These are phyloP conservation scores for Drosophila incognita DNA, from an alignment of 2,888 invertebrate species.

Conservation along the genomic window DNA sequence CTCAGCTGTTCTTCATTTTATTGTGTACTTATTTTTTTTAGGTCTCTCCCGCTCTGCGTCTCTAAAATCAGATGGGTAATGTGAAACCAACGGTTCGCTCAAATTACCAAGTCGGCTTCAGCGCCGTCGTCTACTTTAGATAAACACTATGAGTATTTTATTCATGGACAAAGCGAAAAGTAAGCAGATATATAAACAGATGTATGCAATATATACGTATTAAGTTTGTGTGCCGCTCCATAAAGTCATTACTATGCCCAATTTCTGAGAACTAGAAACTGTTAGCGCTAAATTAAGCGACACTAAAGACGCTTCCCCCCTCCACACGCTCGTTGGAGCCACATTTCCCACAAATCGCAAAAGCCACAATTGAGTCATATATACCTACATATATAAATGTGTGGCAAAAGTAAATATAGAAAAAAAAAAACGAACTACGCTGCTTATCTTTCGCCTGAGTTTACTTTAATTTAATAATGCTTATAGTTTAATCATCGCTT, in stretches of 20 bases:
- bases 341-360: conserved; percentile 49
- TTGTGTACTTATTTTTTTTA: not conserved
- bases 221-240: conserved; percentile 44
- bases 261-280: conserved; percentile 64
- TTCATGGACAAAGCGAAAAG: conserved; percentile 43
- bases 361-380: conserved; percentile 54
- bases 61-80: conserved; percentile 39
- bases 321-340: conserved; percentile 6
- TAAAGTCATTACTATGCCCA: conserved; percentile 75
- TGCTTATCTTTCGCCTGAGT: conserved; percentile 43
- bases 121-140: conserved; percentile 42
- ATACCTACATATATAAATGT: not conserved
- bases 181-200: conserved; percentile 15
- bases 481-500: conserved; percentile 52
- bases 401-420: conserved; percentile 6
- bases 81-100: conserved; percentile 54
- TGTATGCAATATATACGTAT: conserved; percentile 1
- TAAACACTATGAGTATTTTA: conserved; percentile 52
- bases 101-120: conserved; percentile 62
- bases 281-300: conserved; percentile 62
- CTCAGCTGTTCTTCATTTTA: conserved; percentile 65
- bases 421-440: conserved; percentile 2
- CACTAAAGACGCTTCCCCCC: conserved; percentile 19
- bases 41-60: not conserved
- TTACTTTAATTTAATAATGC: conserved; percentile 34